Conservation (phyloP, 2,888 invertebrate genomes). For the Hyles lineata region DNA sequence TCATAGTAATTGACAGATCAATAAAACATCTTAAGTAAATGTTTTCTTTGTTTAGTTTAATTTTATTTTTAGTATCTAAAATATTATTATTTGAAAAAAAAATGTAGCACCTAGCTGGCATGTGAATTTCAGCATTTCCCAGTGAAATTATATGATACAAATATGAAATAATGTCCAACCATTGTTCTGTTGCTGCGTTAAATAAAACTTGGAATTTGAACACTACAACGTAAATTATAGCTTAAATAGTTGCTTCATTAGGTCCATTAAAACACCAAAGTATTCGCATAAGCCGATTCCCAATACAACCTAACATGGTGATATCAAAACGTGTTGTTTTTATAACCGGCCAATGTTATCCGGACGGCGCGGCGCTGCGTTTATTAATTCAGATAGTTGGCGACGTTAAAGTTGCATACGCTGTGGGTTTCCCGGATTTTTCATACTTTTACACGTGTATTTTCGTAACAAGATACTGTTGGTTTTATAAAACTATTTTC, state of each 20-base stretch:
- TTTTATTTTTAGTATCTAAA: not conserved
- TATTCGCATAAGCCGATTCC: not conserved
- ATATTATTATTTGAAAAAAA: not conserved
- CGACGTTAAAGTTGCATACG: not conserved
- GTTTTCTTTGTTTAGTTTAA: no score
- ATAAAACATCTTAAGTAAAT: no score
- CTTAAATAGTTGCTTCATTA: no score
- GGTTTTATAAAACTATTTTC: not conserved
- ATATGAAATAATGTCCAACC: no score
- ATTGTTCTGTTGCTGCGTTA: no score
- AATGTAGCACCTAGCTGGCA: no score
- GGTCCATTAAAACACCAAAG: no score
- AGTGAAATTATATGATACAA: no score
- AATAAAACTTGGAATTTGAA: no score
- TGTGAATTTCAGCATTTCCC: no score
- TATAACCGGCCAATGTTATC: not conserved
- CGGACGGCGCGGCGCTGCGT: not conserved
- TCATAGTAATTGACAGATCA: no score
- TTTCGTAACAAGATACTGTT: not conserved
- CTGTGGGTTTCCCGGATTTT: not conserved
- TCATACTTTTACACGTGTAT: not conserved
- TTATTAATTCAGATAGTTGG: conserved; percentile 22
- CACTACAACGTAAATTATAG: no score
- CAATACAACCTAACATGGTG: not conserved
- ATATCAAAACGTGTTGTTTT: not conserved